Percentiles rank a stretch among this genome's conserved stretches.
phyloP scores from a whole-genome alignment of 37 sponge, comb jelly and placozoan species.

The Cliona cf. orientalis region DNA sequence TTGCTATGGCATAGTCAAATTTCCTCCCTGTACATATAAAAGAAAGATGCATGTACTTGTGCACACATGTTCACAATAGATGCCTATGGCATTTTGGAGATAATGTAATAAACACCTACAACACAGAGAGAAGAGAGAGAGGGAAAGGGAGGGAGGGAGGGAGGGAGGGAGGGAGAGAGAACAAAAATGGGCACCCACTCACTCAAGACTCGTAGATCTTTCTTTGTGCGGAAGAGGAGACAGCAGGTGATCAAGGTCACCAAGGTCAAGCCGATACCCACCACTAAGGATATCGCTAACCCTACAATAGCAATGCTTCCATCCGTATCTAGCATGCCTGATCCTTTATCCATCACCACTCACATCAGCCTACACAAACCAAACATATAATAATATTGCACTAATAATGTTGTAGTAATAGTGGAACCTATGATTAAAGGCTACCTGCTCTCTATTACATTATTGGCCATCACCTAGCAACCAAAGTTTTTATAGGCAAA shows the following conservation, averaged over 20 bases:
- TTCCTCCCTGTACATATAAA: background rate
- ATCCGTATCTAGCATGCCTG: too few relatives aligned
- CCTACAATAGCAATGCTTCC: background rate
- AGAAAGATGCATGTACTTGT: too few relatives aligned
- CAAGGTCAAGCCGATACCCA: background rate
- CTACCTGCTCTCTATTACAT: too few relatives aligned
- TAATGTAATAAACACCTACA: too few relatives aligned
- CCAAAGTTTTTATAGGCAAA: too few relatives aligned
- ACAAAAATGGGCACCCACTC: background rate
- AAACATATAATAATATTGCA: too few relatives aligned
- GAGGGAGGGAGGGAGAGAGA: background rate
- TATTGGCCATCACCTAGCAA: too few relatives aligned
- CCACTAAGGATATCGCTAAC: background rate
- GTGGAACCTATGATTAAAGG: too few relatives aligned
- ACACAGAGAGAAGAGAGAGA: background rate
- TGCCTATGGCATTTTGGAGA: too few relatives aligned
- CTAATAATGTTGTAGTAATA: too few relatives aligned
- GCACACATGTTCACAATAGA: too few relatives aligned
- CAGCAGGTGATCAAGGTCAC: background rate
- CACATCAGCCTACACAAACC: background rate
- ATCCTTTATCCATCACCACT: background rate
- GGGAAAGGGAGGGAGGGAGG: background rate
- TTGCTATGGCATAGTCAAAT: background rate
- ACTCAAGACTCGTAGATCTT: slow-evolving; percentile 3
- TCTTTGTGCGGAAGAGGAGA: background rate